Evolutionary conservation across 2,113 vertebrate genomes (phyloP), one percentile per base, ranked within the genome.

Genomic region (Anser brachyrhynchus): DNA sequence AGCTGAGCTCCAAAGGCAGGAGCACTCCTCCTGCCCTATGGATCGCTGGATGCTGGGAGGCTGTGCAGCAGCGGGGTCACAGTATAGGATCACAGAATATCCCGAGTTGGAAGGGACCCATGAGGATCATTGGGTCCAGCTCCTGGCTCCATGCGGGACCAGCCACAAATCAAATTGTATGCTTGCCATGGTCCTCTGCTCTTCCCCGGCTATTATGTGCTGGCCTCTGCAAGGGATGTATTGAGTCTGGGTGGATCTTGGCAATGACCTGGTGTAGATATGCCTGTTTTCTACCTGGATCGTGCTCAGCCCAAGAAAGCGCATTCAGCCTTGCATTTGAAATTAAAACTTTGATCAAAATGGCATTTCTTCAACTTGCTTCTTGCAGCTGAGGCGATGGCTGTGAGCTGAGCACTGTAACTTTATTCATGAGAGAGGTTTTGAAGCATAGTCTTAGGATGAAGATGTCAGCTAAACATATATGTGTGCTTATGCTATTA

Each of bases 1-100:
- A 67, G 43, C 70, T 71, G 87, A 77, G 3, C 46, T 74, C 10
- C 1, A 3, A 35, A 70, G 64, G 51, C 89, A 62, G 67, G 1
- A 10, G 31, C n/a, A 4, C 52, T 21, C 2, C 31, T 66, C 57
- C 31, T 67, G 5, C 51, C 62, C n/a, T 75, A 70, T 37, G 13
- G 6, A 7, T 62, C 0, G 0, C 41, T 52, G 35, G 51, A 10
- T 1, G 1, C 44, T 55, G 61, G 35, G 33, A 64, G 11, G 7
- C 13, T 9, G 5, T 41, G 81, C 37, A 79, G 61, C 73, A 70
- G 66, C 37, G 83, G 62, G n/a, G 54, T 57, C 54, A 31, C 28
- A 16, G 28, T 31, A 11, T 31, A 10, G 54, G 29, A 31, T 57
- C 29, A 31, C 28, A 31, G 28, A 57, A 31, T 31, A 29, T 55